A percentile compares a stretch with the other conserved stretches of the same genome.
Conservation (phyloP, 2,113 vertebrate genomes). For the Colistium nudipinnis region DNA sequence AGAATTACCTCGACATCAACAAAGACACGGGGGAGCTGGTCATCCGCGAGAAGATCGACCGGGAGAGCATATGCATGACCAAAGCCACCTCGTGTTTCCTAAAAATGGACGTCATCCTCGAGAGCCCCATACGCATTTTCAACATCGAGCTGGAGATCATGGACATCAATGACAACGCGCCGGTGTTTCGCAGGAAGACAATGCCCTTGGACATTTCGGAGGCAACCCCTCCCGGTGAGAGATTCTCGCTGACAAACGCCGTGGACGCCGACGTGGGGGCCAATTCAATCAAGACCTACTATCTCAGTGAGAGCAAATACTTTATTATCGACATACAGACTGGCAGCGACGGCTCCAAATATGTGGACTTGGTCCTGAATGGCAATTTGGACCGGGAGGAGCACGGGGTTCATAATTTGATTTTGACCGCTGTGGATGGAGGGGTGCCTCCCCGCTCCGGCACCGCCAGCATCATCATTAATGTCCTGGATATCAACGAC, state of each 20-base stretch:
- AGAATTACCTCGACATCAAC: constrained; percentile 83
- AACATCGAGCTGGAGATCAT: constrained; percentile 82
- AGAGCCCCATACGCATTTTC: constrained; percentile 81
- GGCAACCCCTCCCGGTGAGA: constrained; percentile 80
- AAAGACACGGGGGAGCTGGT: constrained; percentile 81
- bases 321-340: constrained; percentile 82
- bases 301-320: constrained; percentile 78
- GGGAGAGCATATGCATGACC: constrained; percentile 80
- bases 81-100: constrained; percentile 81
- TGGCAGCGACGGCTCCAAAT: constrained; percentile 82
- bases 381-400: constrained; percentile 78
- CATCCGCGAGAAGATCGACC: constrained; percentile 82
- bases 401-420: constrained; percentile 69
- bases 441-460: constrained; percentile 80
- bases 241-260: constrained; percentile 85
- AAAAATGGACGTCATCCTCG: constrained; percentile 82
- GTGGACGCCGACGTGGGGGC: constrained; percentile 83
- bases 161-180: constrained; percentile 86
- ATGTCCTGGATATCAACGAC: constrained; percentile 82
- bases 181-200: constrained; percentile 80
- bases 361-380: constrained; percentile 80
- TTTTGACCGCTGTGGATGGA: constrained; percentile 82
- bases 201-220: constrained; percentile 86
- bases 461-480: constrained; percentile 79
- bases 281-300: constrained; percentile 83